phyloP scores from a whole-genome alignment of 2,797 vertebrate genomes.

The Novumbra hubbsi region DNA sequence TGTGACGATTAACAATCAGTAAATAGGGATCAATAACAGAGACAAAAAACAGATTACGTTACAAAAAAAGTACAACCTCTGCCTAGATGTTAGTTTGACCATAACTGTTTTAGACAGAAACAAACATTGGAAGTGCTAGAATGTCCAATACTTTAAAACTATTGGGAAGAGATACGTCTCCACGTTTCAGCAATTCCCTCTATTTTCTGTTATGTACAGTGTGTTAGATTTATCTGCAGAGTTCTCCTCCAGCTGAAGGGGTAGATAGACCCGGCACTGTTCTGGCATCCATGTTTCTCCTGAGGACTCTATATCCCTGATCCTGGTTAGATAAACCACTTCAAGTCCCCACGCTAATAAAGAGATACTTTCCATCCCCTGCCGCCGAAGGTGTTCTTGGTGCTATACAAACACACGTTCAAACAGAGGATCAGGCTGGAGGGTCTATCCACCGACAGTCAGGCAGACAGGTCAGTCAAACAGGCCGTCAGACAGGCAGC shows the following conservation, averaged over 20 bases:
- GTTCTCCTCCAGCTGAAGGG: conserved; percentile 10
- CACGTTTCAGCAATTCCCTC: neutral
- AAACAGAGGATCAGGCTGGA: conserved; percentile 27
- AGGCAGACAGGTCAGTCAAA: neutral
- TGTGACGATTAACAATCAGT: neutral
- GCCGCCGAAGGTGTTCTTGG: neutral
- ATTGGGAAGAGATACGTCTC: neutral
- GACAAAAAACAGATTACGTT: neutral
- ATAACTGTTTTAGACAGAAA: neutral
- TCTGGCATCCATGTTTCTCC: neutral
- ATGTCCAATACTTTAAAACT: neutral
- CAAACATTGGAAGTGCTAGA: neutral
- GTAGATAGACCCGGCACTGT: neutral
- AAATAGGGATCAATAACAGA: neutral
- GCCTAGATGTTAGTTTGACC: neutral
- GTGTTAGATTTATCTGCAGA: neutral
- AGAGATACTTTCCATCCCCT: neutral
- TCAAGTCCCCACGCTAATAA: conserved; percentile 4
- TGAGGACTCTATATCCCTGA: conserved; percentile 11
- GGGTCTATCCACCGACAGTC: neutral
- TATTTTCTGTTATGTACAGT: neutral
- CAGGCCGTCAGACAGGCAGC: conserved; percentile 16
- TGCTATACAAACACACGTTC: conserved; percentile 35
- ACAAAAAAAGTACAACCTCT: neutral
- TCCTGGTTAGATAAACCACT: neutral